phyloP scores from a whole-genome alignment of 2,888 invertebrate species.

The Orthosia incerta region DNA sequence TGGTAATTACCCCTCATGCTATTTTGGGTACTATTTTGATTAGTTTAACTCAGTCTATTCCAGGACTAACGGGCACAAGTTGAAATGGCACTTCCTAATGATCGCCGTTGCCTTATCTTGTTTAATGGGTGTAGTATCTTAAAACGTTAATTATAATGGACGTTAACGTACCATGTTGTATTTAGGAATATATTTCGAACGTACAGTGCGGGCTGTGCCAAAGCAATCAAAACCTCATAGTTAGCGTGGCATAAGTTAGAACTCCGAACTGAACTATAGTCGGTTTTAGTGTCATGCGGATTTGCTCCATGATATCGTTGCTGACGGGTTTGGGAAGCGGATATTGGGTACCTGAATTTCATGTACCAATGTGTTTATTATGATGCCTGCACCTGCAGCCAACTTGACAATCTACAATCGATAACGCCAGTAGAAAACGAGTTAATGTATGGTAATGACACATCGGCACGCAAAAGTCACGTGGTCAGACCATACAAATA shows the following conservation, averaged over 20 bases:
- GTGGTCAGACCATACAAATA: too few species aligned
- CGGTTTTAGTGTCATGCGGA: constrained; percentile 9
- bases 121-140: constrained; percentile 43
- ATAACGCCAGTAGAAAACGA: too few species aligned
- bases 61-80: constrained; percentile 14
- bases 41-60: constrained; percentile 38
- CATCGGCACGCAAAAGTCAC: too few species aligned
- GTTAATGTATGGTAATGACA: too few species aligned
- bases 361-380: too few species aligned
- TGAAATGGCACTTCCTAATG: constrained; percentile 38
- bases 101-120: constrained; percentile 31
- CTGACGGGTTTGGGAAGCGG: too few species aligned
- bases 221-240: constrained; percentile 5
- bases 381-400: too few species aligned
- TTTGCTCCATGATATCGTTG: background rate
- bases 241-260: constrained; percentile 6
- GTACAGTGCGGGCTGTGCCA: constrained; percentile 6
- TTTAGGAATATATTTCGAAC: constrained; percentile 5
- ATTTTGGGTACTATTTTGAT: constrained; percentile 52
- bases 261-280: background rate
- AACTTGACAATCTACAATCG: too few species aligned
- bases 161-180: constrained; percentile 8
- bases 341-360: background rate
- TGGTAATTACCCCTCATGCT: constrained; percentile 56
- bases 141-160: constrained; percentile 21